phyloP scores from a whole-genome alignment of 2,113 vertebrate species.

The Protobothrops flavoviridis region DNA sequence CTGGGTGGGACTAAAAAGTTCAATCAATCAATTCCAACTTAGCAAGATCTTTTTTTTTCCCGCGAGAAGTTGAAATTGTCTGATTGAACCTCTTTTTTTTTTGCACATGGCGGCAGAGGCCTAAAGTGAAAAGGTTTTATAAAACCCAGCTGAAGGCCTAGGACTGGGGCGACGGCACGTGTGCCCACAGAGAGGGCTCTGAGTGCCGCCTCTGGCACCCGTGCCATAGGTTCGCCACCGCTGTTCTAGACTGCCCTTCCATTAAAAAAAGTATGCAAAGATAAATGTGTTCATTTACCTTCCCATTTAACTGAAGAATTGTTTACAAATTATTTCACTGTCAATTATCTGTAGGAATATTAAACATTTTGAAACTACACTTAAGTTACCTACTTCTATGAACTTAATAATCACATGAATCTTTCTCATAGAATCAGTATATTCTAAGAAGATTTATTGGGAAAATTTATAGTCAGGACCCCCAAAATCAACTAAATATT shows the following conservation, averaged over 20 bases:
- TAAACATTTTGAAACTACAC: neutral
- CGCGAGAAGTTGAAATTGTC: no score
- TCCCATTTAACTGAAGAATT: neutral
- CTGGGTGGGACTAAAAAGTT: no score
- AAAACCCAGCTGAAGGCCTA: no score
- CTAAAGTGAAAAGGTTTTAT: no score
- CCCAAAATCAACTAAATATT: neutral
- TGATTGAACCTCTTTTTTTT: no score
- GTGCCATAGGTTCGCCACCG: no score
- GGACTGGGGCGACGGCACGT: no score
- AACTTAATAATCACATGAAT: neutral
- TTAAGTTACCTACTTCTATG: neutral
- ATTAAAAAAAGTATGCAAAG: neutral
- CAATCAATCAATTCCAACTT: no score
- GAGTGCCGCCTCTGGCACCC: no score
- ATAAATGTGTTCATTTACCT: neutral
- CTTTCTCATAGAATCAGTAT: neutral
- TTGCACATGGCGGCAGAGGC: no score
- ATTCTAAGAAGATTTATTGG: neutral
- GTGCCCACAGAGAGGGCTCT: no score
- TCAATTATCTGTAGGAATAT: neutral
- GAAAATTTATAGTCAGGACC: neutral
- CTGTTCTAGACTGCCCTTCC: neutral
- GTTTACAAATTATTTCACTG: neutral
- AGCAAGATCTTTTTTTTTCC: no score